Evolutionary conservation across 2,113 vertebrate genomes (phyloP).

Genomic region (Atractosteus spatula): DNA sequence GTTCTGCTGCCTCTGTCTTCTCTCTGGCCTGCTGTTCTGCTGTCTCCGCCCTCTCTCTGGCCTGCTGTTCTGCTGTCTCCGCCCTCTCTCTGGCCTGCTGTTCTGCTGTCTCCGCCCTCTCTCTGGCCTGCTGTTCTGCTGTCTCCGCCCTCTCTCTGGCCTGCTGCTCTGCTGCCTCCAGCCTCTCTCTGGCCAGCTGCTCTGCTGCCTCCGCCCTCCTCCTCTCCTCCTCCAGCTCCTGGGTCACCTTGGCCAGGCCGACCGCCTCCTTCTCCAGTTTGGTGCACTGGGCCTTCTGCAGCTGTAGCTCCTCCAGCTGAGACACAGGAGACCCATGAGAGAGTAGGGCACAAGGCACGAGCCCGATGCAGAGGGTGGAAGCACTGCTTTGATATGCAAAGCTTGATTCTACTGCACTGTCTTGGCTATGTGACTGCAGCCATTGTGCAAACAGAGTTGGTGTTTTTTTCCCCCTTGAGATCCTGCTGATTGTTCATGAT

Average conservation of each 20-base stretch:
- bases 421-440: no score
- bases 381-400: no score
- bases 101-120: conserved; percentile 45
- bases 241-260: conserved; percentile 72
- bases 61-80: conserved; percentile 38
- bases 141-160: no score
- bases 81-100: neutral
- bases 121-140: conserved; percentile 30
- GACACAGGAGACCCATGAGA: conserved; percentile 20
- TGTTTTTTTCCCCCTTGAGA: no score
- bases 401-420: no score
- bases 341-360: conserved; percentile 10
- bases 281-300: conserved; percentile 73
- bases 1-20: conserved; percentile 37
- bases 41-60: conserved; percentile 24
- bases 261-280: conserved; percentile 68
- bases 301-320: conserved; percentile 81
- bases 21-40: conserved; percentile 45
- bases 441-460: no score
- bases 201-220: conserved; percentile 37
- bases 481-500: no score
- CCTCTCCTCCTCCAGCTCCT: conserved; percentile 63
- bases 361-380: neutral
- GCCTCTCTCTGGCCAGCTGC: neutral
- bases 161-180: no score